Base-by-base conservation (phyloP, 2,888 invertebrate genomes). In the Panorpa germanica region DNA sequence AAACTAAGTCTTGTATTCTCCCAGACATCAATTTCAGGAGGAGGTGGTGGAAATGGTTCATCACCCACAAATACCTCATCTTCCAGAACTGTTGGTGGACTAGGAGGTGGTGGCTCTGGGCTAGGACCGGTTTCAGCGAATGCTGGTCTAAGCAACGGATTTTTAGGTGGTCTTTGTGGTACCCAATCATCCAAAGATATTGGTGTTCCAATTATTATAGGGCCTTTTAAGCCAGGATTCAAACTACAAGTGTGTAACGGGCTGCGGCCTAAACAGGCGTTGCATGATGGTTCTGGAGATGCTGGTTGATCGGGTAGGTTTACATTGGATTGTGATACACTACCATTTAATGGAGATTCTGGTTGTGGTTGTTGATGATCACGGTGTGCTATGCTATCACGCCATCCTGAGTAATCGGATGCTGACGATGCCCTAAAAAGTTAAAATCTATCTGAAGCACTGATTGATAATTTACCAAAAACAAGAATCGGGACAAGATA, bases 151-250 rank as follows among this genome's bases (percentile, higher is more conserved):
- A 69, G 47, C 34, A 73, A 53, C 3, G 76, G 73, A 50, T 77
- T 76, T 50, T 80, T 80, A 4, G 78, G 78, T 8, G 80, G 80
- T 38, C 77, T 54, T 40, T 75, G 77, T 2, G 77, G 74, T 1
- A 72, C 68, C 65, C 70, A 72, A 40, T 70, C 70, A 39, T 70
- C 70, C 9, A 70, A 54, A 2, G 65, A 65, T 44, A 70, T 69
- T 2, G 66, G 57, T 1, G 67, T 63, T 0, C 69, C 68, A 24
- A 69, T 55, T 31, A 70, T 70, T 21, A 68, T 60, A 0, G 68
- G 68, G 2, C 68, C 69, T 9, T 68, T 42, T 14, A 67, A 43
- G 41, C 65, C 66, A 4, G 61, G 64, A 36, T 59, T 59, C n/a
- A n/a, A n/a, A n/a, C n/a, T n/a, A n/a, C n/a, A n/a, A n/a, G n/a